Conservation (phyloP, 2,113 vertebrate species). For the Oxyura jamaicensis region DNA sequence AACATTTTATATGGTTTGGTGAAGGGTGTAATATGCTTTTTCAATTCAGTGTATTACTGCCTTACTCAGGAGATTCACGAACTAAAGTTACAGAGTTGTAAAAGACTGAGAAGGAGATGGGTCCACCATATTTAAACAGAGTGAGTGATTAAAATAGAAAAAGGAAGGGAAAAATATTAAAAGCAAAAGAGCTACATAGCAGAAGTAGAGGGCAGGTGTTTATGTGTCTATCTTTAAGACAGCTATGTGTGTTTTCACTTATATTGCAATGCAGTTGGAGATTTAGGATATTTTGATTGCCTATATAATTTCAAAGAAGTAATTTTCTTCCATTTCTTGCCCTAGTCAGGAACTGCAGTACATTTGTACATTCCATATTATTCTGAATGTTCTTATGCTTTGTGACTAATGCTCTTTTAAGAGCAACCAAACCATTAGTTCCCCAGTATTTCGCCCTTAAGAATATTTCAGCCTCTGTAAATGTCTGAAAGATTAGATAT, state of each 20-base stretch:
- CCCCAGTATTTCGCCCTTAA: not conserved
- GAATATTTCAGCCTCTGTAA: not conserved
- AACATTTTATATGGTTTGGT: not conserved
- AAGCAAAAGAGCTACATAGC: not conserved
- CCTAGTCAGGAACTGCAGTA: not conserved
- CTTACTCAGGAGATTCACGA: not conserved
- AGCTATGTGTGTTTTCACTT: not conserved
- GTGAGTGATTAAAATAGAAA: not conserved
- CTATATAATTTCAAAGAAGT: not conserved
- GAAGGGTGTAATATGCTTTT: not conserved
- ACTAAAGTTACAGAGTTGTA: not conserved
- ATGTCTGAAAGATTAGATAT: not conserved
- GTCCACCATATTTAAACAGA: not conserved
- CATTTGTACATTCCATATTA: not conserved
- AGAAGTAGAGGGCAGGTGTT: not conserved
- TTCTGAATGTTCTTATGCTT: not conserved
- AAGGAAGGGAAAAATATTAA: accelerated
- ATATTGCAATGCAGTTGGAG: not conserved
- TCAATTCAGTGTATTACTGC: not conserved
- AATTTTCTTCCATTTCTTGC: not conserved
- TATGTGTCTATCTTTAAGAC: not conserved
- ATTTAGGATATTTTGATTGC: not conserved
- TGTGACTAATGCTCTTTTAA: not conserved
- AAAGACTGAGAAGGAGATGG: not conserved
- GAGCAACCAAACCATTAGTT: not conserved